Conservation (phyloP, 1,140 invertebrate species). For the Rhopalosiphum padi region DNA sequence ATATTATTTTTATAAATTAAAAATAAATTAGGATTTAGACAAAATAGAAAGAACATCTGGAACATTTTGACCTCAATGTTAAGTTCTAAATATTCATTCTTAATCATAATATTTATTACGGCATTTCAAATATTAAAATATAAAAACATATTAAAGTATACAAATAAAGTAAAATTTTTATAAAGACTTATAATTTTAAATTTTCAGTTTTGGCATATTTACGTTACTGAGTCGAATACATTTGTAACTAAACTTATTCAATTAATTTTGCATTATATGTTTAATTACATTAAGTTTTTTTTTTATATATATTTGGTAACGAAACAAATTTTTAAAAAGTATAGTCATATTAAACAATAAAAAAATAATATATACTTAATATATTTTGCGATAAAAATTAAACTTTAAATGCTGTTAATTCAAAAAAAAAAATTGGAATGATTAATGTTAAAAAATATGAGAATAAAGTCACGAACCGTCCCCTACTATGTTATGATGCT, state of each 20-base stretch:
- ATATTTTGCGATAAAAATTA: background rate
- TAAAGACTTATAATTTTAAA: background rate
- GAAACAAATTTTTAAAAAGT: background rate
- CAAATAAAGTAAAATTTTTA: background rate
- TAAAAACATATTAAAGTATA: background rate
- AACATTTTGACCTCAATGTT: background rate
- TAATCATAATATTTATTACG: background rate
- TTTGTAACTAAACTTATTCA: background rate
- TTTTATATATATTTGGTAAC: background rate
- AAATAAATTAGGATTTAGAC: background rate
- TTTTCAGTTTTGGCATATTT: background rate
- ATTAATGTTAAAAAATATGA: conserved; percentile 24
- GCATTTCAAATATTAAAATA: background rate
- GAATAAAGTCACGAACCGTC: background rate
- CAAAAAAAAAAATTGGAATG: background rate
- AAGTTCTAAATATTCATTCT: background rate
- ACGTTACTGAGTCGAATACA: background rate
- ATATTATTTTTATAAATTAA: background rate
- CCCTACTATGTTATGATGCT: background rate
- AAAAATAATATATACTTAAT: background rate
- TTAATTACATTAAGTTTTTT: background rate
- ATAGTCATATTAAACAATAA: background rate
- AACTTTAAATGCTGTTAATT: background rate
- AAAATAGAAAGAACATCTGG: background rate
- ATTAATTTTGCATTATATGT: background rate